Evolutionary conservation across 2,113 vertebrate genomes (phyloP).

Genomic region (Aspiorhynchus laticeps): DNA sequence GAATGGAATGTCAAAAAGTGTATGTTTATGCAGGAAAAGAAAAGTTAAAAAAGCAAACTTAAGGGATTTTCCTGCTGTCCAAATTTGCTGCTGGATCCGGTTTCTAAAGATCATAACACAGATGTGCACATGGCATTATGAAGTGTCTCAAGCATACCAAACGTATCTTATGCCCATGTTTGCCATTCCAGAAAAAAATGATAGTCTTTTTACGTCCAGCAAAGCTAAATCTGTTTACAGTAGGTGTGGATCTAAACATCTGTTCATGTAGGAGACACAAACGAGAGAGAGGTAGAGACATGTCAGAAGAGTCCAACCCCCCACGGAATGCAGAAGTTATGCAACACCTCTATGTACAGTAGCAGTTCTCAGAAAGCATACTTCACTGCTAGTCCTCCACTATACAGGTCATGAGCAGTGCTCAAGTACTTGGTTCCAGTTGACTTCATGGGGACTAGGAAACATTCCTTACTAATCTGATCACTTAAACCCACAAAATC

Average conservation of each 20-base stretch:
- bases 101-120: not conserved
- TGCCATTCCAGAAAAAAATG: not conserved
- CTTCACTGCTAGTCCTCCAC: not conserved
- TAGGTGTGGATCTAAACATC: not conserved
- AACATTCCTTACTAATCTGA: not conserved
- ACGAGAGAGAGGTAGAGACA: not conserved
- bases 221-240: not conserved
- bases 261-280: not conserved
- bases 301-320: constrained; percentile 35
- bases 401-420: not conserved
- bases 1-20: not conserved
- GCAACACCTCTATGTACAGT: constrained; percentile 30
- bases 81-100: not conserved
- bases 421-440: not conserved
- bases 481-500: not conserved
- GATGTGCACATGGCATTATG: not conserved
- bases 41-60: not conserved
- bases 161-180: not conserved
- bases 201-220: not conserved
- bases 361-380: constrained; percentile 11
- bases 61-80: not conserved
- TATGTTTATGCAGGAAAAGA: not conserved
- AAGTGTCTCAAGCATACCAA: not conserved
- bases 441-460: not conserved
- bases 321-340: constrained; percentile 33